Evolutionary conservation across 2,113 vertebrate species (phyloP).

Genomic region (Tympanuchus pallidicinctus): DNA sequence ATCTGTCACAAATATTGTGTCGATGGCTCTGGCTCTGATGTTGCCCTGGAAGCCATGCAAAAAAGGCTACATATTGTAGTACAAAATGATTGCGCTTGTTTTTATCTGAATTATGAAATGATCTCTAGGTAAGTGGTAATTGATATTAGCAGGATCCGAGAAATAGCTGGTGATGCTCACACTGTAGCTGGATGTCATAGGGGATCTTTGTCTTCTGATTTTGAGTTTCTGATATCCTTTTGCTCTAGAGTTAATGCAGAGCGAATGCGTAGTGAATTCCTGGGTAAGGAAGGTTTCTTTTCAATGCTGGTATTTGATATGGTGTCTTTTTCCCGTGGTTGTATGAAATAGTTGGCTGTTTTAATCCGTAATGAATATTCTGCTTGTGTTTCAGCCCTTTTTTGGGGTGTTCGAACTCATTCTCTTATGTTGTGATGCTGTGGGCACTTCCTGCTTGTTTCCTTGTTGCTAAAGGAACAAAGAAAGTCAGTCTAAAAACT

Average conservation of each 20-base stretch:
- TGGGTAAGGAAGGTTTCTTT: background rate
- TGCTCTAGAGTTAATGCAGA: background rate
- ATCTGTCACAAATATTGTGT: background rate
- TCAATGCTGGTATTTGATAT: background rate
- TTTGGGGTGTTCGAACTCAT: background rate
- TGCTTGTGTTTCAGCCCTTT: background rate
- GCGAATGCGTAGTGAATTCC: background rate
- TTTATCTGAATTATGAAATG: background rate
- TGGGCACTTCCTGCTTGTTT: background rate
- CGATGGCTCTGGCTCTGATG: background rate
- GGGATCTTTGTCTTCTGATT: background rate
- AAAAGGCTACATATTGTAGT: background rate
- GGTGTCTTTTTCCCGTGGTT: background rate
- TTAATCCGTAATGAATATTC: background rate
- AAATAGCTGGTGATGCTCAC: background rate
- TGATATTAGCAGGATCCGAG: background rate
- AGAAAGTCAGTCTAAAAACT: background rate
- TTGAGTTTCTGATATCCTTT: background rate
- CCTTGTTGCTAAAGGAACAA: background rate
- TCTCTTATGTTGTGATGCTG: background rate
- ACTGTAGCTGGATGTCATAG: background rate
- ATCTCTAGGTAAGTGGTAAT: background rate
- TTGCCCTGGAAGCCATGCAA: background rate
- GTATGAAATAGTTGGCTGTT: background rate
- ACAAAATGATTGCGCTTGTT: background rate